A percentile compares a stretch with the other conserved stretches of the same genome.
Conservation (phyloP, 2,888 invertebrate species). For the Erebia ligea region DNA sequence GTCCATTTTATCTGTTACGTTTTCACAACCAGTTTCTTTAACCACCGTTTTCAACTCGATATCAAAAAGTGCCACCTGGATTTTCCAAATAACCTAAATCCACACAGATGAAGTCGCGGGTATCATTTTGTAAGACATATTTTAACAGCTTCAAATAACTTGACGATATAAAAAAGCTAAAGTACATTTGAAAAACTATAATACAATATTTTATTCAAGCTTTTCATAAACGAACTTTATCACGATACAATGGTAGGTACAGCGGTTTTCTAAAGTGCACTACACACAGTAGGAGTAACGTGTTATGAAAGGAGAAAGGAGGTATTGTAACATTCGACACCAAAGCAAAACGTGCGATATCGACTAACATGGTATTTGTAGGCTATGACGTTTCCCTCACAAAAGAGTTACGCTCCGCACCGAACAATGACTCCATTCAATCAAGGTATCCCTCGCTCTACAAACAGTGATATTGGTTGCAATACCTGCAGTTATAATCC, state of each 20-base stretch:
- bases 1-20: no score
- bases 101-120: no score
- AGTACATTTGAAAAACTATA: neutral
- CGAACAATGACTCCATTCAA: constrained; percentile 52
- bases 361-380: constrained; percentile 32
- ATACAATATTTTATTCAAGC: neutral
- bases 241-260: neutral
- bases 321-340: constrained; percentile 23
- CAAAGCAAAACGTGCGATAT: constrained; percentile 27
- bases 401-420: constrained; percentile 46
- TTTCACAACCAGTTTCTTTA: no score
- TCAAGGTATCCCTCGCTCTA: constrained; percentile 49
- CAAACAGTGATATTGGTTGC: constrained; percentile 42
- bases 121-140: no score
- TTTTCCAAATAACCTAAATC: no score
- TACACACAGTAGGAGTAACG: constrained; percentile 1
- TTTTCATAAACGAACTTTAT: neutral
- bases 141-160: no score
- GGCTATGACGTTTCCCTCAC: constrained; percentile 44
- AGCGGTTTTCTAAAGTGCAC: neutral
- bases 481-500: constrained; percentile 3
- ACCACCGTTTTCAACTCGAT: no score
- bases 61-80: no score
- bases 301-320: constrained; percentile 2
- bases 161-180: no score